Percentiles rank a stretch among this genome's conserved stretches.
Evolutionary conservation across 1,140 invertebrate genomes (phyloP).

Genomic region (Camponotus vicinus): DNA sequence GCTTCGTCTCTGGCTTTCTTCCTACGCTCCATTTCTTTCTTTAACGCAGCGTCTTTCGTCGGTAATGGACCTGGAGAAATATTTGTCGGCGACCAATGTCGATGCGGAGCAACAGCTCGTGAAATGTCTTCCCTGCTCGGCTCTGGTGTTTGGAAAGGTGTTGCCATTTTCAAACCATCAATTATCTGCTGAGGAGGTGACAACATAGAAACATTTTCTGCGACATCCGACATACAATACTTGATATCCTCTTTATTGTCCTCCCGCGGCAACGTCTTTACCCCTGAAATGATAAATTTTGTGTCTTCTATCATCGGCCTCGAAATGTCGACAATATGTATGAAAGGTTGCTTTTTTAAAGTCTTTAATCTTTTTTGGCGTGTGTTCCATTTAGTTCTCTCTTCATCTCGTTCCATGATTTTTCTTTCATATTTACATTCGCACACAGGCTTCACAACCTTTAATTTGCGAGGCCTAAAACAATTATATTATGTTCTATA

Average conservation of each 20-base stretch:
- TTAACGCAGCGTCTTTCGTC: constrained; percentile 1
- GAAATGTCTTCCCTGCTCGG: constrained; percentile 60
- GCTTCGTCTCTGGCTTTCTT: constrained; percentile 39
- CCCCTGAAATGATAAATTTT: constrained; percentile 72
- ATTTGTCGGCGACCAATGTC: constrained; percentile 69
- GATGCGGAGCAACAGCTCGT: constrained; percentile 32
- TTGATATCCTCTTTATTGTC: constrained; percentile 58
- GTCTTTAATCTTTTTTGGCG: constrained; percentile 69
- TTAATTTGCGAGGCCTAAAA: constrained; percentile 46
- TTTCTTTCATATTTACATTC: constrained; percentile 81
- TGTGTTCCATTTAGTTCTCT: constrained; percentile 65
- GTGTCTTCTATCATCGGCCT: constrained; percentile 67
- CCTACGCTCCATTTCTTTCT: constrained; percentile 43
- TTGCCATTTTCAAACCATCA: constrained; percentile 73
- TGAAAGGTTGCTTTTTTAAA: constrained; percentile 67
- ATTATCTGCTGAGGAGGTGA: constrained; percentile 59
- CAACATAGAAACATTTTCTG: constrained; percentile 64
- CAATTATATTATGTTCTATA: constrained; percentile 7
- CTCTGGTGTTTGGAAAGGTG: constrained; percentile 74
- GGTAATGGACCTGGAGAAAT: constrained; percentile 58
- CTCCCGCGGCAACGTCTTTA: constrained; percentile 65
- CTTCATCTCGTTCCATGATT: constrained; percentile 74
- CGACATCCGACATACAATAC: constrained; percentile 68
- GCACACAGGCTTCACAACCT: constrained; percentile 78
- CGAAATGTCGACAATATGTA: constrained; percentile 65